Evolutionary conservation across 2,113 vertebrate genomes (phyloP).

Genomic region (Rhinoderma darwinii): DNA sequence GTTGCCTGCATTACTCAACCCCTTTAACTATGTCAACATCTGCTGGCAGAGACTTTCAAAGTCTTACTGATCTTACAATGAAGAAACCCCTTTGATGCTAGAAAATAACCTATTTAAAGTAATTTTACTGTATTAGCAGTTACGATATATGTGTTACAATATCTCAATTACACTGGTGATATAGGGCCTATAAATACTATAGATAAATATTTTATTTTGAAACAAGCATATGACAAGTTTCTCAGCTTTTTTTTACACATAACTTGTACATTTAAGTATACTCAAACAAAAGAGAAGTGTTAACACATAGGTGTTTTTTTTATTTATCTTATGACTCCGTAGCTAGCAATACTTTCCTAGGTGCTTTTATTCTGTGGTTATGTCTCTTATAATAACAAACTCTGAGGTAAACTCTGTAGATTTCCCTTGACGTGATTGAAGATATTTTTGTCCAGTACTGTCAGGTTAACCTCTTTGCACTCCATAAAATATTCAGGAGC

Average conservation of each 20-base stretch:
- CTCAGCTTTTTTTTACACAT: neutral
- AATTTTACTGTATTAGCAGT: no score
- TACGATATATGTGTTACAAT: neutral
- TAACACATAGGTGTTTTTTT: neutral
- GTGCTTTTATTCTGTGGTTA: neutral
- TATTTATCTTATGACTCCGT: neutral
- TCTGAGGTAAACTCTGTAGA: neutral
- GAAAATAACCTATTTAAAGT: no score
- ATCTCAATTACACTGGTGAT: neutral
- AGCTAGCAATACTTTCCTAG: neutral
- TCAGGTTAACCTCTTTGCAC: conserved; percentile 48
- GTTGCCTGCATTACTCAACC: no score
- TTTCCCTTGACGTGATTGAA: conserved; percentile 21
- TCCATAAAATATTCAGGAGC: conserved; percentile 47
- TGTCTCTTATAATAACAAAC: neutral
- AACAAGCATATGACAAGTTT: neutral
- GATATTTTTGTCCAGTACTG: conserved; percentile 43
- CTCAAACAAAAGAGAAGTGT: neutral
- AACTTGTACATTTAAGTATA: neutral
- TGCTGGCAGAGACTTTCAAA: no score
- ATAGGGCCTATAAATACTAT: neutral
- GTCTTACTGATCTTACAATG: no score
- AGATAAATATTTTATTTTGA: neutral
- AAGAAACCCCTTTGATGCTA: no score
- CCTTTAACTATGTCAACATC: no score